These are phyloP conservation scores for Ganaspis sp. DNA, from an alignment of 1,140 invertebrate species.

Conservation along the genomic window DNA sequence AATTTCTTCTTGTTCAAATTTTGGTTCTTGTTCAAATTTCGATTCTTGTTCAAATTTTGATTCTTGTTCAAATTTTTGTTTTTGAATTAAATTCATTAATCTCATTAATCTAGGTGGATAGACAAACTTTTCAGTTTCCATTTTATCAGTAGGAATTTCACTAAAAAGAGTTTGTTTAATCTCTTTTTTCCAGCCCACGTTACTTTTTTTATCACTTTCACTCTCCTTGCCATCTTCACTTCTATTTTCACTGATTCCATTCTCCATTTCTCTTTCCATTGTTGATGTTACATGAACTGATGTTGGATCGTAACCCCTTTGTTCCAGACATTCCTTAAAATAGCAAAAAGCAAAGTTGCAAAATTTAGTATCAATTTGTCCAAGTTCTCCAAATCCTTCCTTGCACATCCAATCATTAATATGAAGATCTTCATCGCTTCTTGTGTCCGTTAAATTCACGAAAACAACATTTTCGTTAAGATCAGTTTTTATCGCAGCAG, in stretches of 20 bases:
- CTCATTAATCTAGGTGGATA: too few relatives aligned
- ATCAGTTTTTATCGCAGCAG: slow-evolving; percentile 46
- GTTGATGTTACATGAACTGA: neutral
- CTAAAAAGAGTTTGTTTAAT: too few relatives aligned
- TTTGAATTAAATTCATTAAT: too few relatives aligned
- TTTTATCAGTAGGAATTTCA: too few relatives aligned
- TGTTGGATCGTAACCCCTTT: slow-evolving; percentile 1
- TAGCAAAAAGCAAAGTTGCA: slow-evolving; percentile 50
- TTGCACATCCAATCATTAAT: slow-evolving; percentile 66
- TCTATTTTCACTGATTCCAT: neutral
- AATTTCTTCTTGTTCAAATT: neutral
- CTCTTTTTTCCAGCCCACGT: too few relatives aligned
- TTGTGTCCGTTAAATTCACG: slow-evolving; percentile 60
- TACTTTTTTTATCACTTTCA: too few relatives aligned
- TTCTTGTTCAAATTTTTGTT: too few relatives aligned
- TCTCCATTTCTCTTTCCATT: neutral
- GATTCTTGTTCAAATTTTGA: neutral
- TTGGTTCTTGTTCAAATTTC: neutral
- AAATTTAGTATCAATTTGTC: slow-evolving; percentile 44
- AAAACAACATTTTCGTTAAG: slow-evolving; percentile 64
- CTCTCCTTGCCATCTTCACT: too few relatives aligned
- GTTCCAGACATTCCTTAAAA: slow-evolving; percentile 36
- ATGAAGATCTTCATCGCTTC: slow-evolving; percentile 52
- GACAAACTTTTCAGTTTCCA: too few relatives aligned
- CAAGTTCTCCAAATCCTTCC: slow-evolving; percentile 53